Evolutionary conservation across 1,140 invertebrate species (phyloP).

Genomic region (Forficula auricularia): DNA sequence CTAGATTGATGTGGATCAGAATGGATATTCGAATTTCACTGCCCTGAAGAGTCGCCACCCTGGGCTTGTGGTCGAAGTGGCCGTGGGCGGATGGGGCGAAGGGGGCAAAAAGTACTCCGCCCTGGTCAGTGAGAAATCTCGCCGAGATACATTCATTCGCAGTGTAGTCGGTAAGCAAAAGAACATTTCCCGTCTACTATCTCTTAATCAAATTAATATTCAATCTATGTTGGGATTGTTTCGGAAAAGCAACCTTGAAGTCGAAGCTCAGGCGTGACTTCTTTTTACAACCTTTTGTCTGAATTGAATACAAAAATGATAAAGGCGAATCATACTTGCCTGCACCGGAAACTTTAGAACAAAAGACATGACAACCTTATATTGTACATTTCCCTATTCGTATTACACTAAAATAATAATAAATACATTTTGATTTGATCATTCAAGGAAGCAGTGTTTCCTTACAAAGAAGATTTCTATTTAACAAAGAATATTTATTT

Average conservation of each 20-base stretch:
- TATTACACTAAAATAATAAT: too few relatives aligned
- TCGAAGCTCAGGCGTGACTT: too few relatives aligned
- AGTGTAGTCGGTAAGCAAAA: constrained; percentile 52
- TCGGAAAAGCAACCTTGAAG: not conserved
- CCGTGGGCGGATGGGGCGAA: constrained; percentile 76
- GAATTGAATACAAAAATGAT: not conserved
- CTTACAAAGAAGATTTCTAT: too few relatives aligned
- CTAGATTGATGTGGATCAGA: constrained; percentile 50
- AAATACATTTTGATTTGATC: too few relatives aligned
- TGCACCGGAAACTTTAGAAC: not conserved
- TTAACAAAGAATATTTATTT: too few relatives aligned
- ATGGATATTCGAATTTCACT: constrained; percentile 70
- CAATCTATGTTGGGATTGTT: not conserved
- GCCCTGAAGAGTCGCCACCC: constrained; percentile 50
- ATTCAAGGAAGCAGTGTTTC: too few relatives aligned
- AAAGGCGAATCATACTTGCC: not conserved
- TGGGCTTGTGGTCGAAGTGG: constrained; percentile 54
- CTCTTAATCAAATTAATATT: not conserved
- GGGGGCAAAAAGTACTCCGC: constrained; percentile 70
- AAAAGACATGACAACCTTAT: too few relatives aligned
- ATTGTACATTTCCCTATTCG: too few relatives aligned
- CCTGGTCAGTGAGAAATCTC: constrained; percentile 47
- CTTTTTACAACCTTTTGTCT: constrained; percentile 1
- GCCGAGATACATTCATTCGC: constrained; percentile 50
- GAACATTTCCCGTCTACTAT: constrained; percentile 6